Percentiles rank a stretch among this genome's conserved stretches.
Conservation (phyloP, 2,113 vertebrate species). For the Triplophysa rosa region DNA sequence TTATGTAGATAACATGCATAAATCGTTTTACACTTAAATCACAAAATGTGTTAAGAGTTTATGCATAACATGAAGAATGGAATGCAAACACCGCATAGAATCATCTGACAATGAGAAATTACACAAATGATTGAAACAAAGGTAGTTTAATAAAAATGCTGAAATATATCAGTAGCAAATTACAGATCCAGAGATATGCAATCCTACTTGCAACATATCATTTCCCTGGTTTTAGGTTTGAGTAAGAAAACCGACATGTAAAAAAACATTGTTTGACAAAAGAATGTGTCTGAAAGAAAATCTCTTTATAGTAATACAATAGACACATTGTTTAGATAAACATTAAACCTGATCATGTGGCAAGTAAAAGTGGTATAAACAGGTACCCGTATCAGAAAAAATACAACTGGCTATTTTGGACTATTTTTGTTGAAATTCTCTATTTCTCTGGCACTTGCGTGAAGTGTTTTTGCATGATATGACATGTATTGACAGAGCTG, state of each 20-base stretch:
- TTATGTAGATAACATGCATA: neutral
- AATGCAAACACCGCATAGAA: no score
- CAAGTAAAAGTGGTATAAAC: neutral
- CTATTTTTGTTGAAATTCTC: neutral
- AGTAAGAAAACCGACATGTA: neutral
- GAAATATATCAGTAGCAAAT: slow-evolving; percentile 1
- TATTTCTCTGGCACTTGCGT: neutral
- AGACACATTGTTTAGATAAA: neutral
- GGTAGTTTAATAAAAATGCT: neutral
- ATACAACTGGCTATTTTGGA: neutral
- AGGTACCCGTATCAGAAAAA: slow-evolving; percentile 9
- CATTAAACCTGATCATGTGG: neutral
- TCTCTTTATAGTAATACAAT: neutral
- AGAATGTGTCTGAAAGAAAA: neutral
- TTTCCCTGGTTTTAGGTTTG: neutral
- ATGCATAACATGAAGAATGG: no score
- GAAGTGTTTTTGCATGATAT: neutral
- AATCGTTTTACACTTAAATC: no score
- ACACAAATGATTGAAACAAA: neutral
- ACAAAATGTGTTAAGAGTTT: no score
- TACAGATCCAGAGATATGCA: neutral
- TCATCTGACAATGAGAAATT: neutral
- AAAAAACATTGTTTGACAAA: neutral
- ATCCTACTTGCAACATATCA: neutral
- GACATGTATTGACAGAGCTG: no score